Evolutionary conservation across 2,797 vertebrate genomes (phyloP).

Genomic region (Propithecus deckenii): DNA sequence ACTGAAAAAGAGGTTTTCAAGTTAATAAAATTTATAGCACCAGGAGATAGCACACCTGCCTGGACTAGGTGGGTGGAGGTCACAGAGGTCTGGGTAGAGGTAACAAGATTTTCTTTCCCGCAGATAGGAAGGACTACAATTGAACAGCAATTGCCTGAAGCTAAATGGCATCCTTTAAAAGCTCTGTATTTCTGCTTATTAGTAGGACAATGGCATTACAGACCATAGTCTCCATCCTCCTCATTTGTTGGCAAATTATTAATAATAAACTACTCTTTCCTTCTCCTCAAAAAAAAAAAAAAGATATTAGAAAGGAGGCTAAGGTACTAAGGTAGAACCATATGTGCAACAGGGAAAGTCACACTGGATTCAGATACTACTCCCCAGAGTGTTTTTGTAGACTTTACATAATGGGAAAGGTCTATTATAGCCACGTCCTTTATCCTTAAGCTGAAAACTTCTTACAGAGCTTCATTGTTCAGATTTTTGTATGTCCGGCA

Average conservation of each 20-base stretch:
- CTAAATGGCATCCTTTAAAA: no score
- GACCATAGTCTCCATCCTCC: no score
- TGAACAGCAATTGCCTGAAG: no score
- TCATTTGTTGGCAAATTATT: no score
- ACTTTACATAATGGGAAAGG: neutral
- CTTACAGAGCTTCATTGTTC: neutral
- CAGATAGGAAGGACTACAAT: no score
- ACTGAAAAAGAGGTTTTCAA: neutral
- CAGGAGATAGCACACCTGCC: neutral
- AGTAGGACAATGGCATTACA: no score
- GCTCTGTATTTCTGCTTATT: no score
- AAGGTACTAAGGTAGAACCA: neutral
- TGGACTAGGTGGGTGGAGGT: no score
- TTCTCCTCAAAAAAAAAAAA: neutral
- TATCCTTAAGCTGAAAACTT: neutral
- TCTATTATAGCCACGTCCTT: neutral
- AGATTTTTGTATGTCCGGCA: neutral
- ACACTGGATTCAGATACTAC: neutral
- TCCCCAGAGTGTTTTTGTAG: neutral
- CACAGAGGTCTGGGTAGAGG: no score
- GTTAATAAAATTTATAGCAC: neutral
- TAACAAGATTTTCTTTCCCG: no score
- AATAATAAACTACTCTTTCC: no score
- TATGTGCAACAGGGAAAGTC: neutral
- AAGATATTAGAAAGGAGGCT: neutral